These are phyloP conservation scores for Chymomyza procnemis DNA, from an alignment of 2,888 invertebrate species.

Conservation along the genomic window DNA sequence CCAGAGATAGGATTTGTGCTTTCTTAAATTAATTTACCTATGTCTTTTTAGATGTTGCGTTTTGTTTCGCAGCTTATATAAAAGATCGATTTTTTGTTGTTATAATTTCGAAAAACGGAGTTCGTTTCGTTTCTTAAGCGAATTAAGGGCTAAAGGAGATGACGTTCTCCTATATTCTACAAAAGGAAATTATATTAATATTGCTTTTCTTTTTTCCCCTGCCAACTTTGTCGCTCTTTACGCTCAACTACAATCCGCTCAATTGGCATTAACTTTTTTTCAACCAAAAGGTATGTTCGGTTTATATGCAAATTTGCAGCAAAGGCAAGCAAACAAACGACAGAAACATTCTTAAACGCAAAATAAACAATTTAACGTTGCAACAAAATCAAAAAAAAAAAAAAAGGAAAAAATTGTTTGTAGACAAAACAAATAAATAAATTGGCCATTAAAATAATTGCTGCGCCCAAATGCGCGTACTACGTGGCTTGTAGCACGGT, in stretches of 20 bases:
- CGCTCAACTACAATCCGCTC: background rate
- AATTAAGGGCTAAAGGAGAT: too few relatives aligned
- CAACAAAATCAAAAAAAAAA: conserved; percentile 24
- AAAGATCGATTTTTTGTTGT: too few relatives aligned
- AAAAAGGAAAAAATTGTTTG: conserved; percentile 18
- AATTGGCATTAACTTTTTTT: background rate
- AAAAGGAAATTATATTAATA: too few relatives aligned
- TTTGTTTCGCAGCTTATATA: too few relatives aligned
- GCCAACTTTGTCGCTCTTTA: background rate
- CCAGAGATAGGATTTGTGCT: too few relatives aligned
- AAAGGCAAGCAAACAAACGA: conserved; percentile 10
- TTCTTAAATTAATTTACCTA: too few relatives aligned
- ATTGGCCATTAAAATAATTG: conserved; percentile 75
- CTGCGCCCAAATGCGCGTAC: conserved; percentile 69
- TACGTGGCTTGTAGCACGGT: conserved; percentile 69
- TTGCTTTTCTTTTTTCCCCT: too few relatives aligned
- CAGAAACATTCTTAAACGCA: conserved; percentile 64
- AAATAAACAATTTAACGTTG: conserved; percentile 28
- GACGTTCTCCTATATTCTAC: too few relatives aligned
- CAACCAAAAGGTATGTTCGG: background rate
- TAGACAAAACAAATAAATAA: conserved; percentile 68
- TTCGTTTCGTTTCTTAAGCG: too few relatives aligned
- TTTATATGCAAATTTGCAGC: background rate
- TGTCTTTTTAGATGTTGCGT: too few relatives aligned
- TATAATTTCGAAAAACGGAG: too few relatives aligned